phyloP scores from a whole-genome alignment of 2,797 vertebrate genomes.

The Buceros bicornis region DNA sequence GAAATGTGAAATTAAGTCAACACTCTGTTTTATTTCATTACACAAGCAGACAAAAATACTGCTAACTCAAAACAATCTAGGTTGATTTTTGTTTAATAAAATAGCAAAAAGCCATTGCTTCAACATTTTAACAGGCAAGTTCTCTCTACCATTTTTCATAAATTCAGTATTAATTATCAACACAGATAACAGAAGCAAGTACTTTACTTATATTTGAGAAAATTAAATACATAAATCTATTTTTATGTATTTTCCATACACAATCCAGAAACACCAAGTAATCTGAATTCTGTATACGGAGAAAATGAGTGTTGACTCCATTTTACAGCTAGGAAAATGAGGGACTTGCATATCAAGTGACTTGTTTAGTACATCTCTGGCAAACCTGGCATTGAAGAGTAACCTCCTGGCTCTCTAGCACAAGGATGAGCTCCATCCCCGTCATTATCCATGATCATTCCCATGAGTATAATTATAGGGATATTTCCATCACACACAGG shows the following conservation, averaged over 20 bases:
- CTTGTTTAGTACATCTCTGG: neutral
- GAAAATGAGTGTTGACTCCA: neutral
- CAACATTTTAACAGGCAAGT: neutral
- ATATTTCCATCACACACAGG: neutral
- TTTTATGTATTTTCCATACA: neutral
- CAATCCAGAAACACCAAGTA: neutral
- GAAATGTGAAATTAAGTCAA: slow-evolving; percentile 54
- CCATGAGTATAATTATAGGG: neutral
- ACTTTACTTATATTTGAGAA: neutral
- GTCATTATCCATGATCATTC: neutral
- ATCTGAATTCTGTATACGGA: neutral
- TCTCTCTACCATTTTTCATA: neutral
- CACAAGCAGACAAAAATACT: slow-evolving; percentile 38
- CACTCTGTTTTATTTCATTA: slow-evolving; percentile 37
- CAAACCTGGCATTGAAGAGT: neutral
- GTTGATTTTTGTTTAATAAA: slow-evolving; percentile 12
- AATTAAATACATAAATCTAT: neutral
- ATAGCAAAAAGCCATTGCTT: neutral
- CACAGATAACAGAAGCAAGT: neutral
- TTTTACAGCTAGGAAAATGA: neutral
- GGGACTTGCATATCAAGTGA: neutral
- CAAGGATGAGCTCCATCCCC: neutral
- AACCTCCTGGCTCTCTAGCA: neutral
- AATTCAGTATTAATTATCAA: neutral
- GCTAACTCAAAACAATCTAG: slow-evolving; percentile 34